Percentiles rank a stretch among this genome's conserved stretches.
Evolutionary conservation across 53 echinoderm and acorn worm genomes (phyloP).

Genomic region (Apostichopus leukothele): DNA sequence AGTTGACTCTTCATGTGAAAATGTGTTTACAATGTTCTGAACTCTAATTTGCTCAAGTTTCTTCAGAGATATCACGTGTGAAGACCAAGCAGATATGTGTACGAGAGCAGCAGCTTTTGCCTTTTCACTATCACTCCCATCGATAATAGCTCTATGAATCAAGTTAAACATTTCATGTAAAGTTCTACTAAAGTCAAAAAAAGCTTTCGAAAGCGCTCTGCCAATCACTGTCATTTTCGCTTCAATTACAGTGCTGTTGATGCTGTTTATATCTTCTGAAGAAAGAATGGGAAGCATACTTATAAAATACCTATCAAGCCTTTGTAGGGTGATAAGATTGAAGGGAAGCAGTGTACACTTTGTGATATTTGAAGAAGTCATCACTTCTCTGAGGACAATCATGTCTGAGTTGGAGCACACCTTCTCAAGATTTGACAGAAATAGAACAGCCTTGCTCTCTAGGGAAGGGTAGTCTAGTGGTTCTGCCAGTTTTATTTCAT

Average conservation of each 20-base stretch:
- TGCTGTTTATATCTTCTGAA: slow-evolving; percentile 19
- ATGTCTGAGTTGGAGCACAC: neutral
- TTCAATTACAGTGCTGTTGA: slow-evolving; percentile 8
- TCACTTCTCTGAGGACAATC: neutral
- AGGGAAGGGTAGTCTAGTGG: slow-evolving; percentile 1
- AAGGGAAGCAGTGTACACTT: slow-evolving; percentile 10
- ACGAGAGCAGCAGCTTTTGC: slow-evolving; percentile 26
- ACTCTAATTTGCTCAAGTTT: neutral
- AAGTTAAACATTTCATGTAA: slow-evolving; percentile 23
- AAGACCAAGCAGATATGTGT: slow-evolving; percentile 25
- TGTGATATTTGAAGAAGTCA: slow-evolving; percentile 14
- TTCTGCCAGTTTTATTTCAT: slow-evolving; percentile 23
- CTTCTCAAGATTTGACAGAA: neutral
- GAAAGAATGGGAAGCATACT: neutral
- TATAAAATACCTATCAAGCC: slow-evolving; percentile 16
- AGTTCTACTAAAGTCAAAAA: neutral
- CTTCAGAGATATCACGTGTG: neutral
- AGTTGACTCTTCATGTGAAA: neutral
- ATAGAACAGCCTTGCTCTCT: neutral
- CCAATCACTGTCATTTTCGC: slow-evolving; percentile 30
- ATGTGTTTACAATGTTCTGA: neutral
- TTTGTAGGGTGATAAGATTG: neutral
- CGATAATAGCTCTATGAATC: slow-evolving; percentile 21
- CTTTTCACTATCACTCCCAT: neutral
- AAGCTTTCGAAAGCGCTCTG: slow-evolving; percentile 1